Evolutionary conservation across 2,888 invertebrate genomes (phyloP).

Genomic region (Augiades crinisus): DNA sequence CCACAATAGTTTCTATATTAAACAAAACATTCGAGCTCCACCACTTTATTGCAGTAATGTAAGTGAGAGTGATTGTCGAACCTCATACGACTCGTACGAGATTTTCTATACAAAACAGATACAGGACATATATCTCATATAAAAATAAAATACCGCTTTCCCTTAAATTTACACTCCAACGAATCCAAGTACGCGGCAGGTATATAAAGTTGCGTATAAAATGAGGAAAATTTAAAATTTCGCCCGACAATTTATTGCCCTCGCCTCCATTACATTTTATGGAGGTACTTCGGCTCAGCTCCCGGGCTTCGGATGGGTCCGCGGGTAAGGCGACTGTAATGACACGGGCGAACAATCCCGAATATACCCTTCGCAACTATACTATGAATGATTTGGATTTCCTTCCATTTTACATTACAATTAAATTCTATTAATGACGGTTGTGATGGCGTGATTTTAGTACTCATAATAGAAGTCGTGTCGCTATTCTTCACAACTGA

Average conservation of each 20-base stretch:
- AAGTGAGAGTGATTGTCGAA: no score
- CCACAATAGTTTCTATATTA: no score
- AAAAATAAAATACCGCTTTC: not conserved
- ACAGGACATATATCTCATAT: not conserved
- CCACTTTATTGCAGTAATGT: no score
- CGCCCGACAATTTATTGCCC: slow-evolving; percentile 39
- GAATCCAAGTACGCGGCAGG: not conserved
- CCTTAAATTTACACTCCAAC: not conserved
- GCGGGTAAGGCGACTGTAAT: slow-evolving; percentile 7
- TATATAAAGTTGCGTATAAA: slow-evolving; percentile 7
- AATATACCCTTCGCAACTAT: slow-evolving; percentile 1
- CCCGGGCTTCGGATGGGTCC: slow-evolving; percentile 22
- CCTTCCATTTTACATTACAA: no score
- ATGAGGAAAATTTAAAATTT: slow-evolving; percentile 35
- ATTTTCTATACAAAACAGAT: no score
- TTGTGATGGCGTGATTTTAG: no score
- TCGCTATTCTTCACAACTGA: no score
- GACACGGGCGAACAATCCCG: slow-evolving; percentile 10
- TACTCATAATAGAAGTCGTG: no score
- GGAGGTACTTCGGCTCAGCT: slow-evolving; percentile 40
- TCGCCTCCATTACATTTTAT: slow-evolving; percentile 46
- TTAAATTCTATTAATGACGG: no score
- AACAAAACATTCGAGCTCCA: no score
- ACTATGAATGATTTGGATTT: not conserved
- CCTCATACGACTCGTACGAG: no score